Conservation (phyloP, 2,888 invertebrate species). For the Entomobrya proxima region DNA sequence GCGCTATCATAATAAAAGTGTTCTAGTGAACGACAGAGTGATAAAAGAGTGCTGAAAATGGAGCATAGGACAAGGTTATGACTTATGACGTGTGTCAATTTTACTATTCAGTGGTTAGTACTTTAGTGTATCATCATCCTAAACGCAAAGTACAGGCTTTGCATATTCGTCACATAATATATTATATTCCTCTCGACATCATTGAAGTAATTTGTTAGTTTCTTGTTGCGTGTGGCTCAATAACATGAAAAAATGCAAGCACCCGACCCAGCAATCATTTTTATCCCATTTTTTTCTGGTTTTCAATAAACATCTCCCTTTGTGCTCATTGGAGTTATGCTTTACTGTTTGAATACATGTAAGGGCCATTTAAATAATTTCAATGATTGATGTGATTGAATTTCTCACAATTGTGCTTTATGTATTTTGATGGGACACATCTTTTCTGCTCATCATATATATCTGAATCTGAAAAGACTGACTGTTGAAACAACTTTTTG, state of each 20-base stretch:
- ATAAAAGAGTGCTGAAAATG: conserved; percentile 1
- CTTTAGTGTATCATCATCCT: neutral
- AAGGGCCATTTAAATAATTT: neutral
- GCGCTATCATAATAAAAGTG: neutral
- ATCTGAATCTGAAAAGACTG: neutral
- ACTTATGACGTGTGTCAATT: neutral
- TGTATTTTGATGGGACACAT: neutral
- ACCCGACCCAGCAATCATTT: neutral
- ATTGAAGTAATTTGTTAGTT: neutral
- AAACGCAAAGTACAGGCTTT: neutral
- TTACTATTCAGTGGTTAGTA: neutral
- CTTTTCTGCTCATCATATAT: neutral
- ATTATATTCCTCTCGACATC: no score
- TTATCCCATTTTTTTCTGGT: no score
- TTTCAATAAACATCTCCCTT: neutral
- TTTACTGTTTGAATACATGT: neutral
- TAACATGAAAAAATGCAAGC: neutral
- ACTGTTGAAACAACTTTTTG: conserved; percentile 7
- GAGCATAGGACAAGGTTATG: conserved; percentile 29
- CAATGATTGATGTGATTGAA: neutral
- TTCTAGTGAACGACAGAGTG: neutral
- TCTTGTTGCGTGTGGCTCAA: neutral
- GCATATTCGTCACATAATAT: neutral
- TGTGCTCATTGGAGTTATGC: neutral
- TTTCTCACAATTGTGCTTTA: neutral